phyloP scores from a whole-genome alignment of 2,888 invertebrate genomes.

The Bombylius major region DNA sequence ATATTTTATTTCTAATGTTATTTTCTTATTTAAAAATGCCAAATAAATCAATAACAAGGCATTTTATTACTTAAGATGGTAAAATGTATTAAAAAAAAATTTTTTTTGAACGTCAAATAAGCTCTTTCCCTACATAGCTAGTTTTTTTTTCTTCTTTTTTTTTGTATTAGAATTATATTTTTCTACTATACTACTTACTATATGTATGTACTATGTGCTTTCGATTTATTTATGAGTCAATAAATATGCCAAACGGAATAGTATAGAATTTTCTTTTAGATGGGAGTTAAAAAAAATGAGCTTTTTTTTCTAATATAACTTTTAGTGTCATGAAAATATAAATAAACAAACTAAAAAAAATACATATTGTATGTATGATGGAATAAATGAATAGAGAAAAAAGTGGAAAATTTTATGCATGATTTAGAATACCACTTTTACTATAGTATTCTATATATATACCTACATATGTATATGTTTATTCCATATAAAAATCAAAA shows the following conservation, averaged over 20 bases:
- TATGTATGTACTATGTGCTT: not conserved
- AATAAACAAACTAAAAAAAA: too few relatives aligned
- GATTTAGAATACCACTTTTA: constrained; percentile 7
- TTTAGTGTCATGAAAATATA: too few relatives aligned
- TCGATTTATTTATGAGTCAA: constrained; percentile 6
- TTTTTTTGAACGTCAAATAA: constrained; percentile 3
- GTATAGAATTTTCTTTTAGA: not conserved
- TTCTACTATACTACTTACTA: too few relatives aligned
- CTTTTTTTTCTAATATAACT: too few relatives aligned
- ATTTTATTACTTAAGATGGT: constrained; percentile 2
- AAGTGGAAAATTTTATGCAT: not conserved
- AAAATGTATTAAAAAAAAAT: not conserved
- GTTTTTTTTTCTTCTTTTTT: constrained; percentile 2
- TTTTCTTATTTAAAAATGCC: not conserved
- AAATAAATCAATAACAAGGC: constrained; percentile 6
- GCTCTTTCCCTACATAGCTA: not conserved
- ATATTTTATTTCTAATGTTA: not conserved
- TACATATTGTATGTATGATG: too few relatives aligned
- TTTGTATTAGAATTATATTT: not conserved
- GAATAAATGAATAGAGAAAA: not conserved
- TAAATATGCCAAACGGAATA: constrained; percentile 6
- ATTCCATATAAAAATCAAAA: constrained; percentile 3
- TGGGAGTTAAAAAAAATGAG: not conserved
- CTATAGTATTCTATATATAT: not conserved
- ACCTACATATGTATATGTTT: not conserved